Evolutionary conservation across 2,888 invertebrate species (phyloP).

Genomic region (Ectropis crepuscularia): DNA sequence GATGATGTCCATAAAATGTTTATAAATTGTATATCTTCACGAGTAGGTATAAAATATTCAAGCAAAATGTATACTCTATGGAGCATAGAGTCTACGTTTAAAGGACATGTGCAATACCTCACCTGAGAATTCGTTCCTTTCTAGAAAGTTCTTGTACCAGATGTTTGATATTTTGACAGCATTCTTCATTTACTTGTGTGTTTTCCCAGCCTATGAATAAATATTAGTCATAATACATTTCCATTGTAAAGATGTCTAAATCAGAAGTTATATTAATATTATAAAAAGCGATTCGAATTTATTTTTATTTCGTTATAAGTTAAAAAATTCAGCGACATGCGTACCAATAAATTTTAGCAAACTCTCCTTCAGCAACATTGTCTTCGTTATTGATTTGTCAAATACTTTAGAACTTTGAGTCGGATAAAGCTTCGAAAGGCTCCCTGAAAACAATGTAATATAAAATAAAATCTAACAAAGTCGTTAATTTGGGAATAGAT

Average conservation of each 20-base stretch:
- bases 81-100: too few species aligned
- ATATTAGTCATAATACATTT: constrained; percentile 8
- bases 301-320: neutral
- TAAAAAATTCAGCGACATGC: neutral
- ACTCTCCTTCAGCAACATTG: constrained; percentile 40
- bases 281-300: neutral
- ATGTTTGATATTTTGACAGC: constrained; percentile 66
- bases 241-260: neutral
- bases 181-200: constrained; percentile 59
- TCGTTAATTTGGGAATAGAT: neutral
- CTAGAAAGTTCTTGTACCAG: constrained; percentile 62
- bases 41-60: too few species aligned
- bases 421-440: constrained; percentile 51
- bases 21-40: too few species aligned
- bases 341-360: constrained; percentile 28
- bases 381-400: constrained; percentile 54
- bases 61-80: too few species aligned
- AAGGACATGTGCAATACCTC: constrained; percentile 15
- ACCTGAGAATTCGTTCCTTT: constrained; percentile 68
- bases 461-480: neutral
- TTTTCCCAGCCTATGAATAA: constrained; percentile 35
- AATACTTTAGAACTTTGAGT: constrained; percentile 52
- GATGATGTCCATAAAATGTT: too few species aligned
- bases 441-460: constrained; percentile 52
- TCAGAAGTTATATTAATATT: too few species aligned